These are phyloP conservation scores for Aplysina aerophoba DNA, from an alignment of 37 sponge, comb jelly and placozoan genomes.

Conservation along the genomic window DNA sequence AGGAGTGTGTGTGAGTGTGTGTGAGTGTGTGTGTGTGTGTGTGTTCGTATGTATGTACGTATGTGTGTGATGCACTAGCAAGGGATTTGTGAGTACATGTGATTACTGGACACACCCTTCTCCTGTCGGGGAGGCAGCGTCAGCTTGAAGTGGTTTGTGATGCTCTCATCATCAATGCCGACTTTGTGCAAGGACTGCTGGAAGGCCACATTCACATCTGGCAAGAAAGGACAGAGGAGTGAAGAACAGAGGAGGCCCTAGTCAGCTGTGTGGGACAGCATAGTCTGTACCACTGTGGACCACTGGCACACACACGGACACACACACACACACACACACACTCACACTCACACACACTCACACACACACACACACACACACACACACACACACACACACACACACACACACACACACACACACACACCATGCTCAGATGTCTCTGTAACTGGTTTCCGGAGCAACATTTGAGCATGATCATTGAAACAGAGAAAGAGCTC, in stretches of 20 bases:
- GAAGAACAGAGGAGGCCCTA: no score
- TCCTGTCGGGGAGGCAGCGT: neutral
- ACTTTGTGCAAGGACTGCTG: slow-evolving; percentile 70
- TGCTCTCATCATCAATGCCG: slow-evolving; percentile 6
- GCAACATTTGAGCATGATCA: slow-evolving; percentile 68
- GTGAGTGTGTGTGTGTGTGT: slow-evolving; percentile 10
- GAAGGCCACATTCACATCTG: slow-evolving; percentile 85
- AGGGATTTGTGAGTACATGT: no score
- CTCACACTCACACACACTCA: neutral
- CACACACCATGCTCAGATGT: slow-evolving; percentile 76
- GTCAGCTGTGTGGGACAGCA: no score
- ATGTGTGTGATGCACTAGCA: no score
- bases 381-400: slow-evolving; percentile 20
- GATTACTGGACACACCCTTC: neutral
- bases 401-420: slow-evolving; percentile 26
- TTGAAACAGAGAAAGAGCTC: slow-evolving; percentile 90
- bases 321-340: slow-evolving; percentile 9
- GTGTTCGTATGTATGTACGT: no score
- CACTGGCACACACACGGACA: neutral
- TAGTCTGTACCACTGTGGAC: neutral
- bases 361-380: slow-evolving; percentile 21
- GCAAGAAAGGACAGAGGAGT: neutral
- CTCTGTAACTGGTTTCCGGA: slow-evolving; percentile 58
- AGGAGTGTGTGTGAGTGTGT: slow-evolving; percentile 11
- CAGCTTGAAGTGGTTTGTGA: slow-evolving; percentile 1